Base-by-base conservation (phyloP, 2,888 invertebrate genomes). In the Rhamphomyia laevipes region DNA sequence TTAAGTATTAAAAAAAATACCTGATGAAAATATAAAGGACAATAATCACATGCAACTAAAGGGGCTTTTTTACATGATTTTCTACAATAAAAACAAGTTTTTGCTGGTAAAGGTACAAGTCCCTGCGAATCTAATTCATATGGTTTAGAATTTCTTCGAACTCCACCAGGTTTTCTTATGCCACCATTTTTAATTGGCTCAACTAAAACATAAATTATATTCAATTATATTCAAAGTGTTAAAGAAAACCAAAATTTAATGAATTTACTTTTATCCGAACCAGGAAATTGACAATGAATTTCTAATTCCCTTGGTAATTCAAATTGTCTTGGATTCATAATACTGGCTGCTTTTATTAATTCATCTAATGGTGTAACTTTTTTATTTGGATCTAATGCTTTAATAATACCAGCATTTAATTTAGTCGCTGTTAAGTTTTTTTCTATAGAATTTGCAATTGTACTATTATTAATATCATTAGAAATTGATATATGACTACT, bases 31-130 rank as follows among this genome's bases (percentile, higher is more conserved):
- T 83, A 78, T 49, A 88, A 71, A 0, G 91, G 84, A 66, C 97
- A 97, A 71, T 87, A 96, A 72, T 96, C 96, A 67, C 96, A 97
- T 53, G 89, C 86, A 45, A 96, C 74, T 56, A 96, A 74, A 1
- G 92, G 86, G 1, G 86, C 90, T 47, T 77, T 74, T 58, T 86
- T 80, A 69, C 93, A 93, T 15, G 90, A 89, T 60, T 82, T 85
- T 50, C 78, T 75, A 64, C 94, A 95, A 58, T 84, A 83, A 66
- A 83, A 88, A 71, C 95, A 95, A 11, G 84, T 73, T 66, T 83
- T 82, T 1, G 88, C 86, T 1, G 92, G 92, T 53, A 90, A 68
- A 2, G 90, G 87, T 44, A 91, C 85, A 62, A 84, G 73, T 27
- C 70, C 70, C 51, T 77, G 76, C 3, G 64, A 55, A 59, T 80